These are phyloP conservation scores for Chelonus insularis DNA, from an alignment of 1,140 invertebrate species.

Conservation along the genomic window DNA sequence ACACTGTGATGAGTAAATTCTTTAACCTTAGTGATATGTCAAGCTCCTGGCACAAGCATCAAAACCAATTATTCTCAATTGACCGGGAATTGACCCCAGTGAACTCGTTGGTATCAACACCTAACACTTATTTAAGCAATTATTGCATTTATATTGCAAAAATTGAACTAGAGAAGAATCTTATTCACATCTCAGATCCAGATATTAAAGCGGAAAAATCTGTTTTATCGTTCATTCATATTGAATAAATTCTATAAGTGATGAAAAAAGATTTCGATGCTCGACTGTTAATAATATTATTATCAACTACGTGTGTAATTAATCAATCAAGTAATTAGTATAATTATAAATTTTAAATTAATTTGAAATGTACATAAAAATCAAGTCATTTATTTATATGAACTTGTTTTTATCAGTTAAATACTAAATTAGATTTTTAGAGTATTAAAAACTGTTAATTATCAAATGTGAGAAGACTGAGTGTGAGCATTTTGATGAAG, in stretches of 20 bases:
- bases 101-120: slow-evolving; percentile 18
- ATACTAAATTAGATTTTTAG: not conserved
- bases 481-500: not conserved
- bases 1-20: slow-evolving; percentile 2
- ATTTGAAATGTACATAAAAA: too few species aligned
- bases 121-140: slow-evolving; percentile 12
- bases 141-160: slow-evolving; percentile 20
- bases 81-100: slow-evolving; percentile 26
- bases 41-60: slow-evolving; percentile 7
- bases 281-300: too few species aligned
- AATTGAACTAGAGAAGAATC: not conserved
- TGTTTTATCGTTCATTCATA: not conserved
- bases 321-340: too few species aligned
- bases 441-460: not conserved
- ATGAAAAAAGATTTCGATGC: too few species aligned
- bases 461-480: slow-evolving; percentile 4
- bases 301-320: too few species aligned
- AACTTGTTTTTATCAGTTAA: not conserved
- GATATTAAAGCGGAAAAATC: not conserved
- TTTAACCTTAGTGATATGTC: slow-evolving; percentile 8
- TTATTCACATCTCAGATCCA: not conserved
- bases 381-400: not conserved
- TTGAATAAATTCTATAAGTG: too few species aligned
- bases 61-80: slow-evolving; percentile 24
- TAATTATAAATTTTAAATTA: too few species aligned